Base-by-base conservation (phyloP, 1,140 invertebrate genomes). In the Eulimnadia texana region DNA sequence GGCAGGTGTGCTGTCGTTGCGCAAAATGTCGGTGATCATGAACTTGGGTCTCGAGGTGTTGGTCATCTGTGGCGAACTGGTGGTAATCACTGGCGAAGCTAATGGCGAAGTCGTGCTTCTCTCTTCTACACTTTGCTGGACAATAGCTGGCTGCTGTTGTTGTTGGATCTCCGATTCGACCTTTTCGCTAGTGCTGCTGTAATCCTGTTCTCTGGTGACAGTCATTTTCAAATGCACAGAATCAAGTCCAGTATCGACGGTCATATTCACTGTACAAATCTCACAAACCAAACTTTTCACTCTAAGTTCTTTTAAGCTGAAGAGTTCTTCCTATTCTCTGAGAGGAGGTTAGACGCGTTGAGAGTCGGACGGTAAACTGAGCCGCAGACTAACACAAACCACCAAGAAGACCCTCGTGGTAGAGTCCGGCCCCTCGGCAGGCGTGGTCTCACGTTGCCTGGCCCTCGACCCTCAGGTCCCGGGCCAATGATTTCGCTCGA, bases 1-100 rank as follows among this genome's bases (percentile, higher is more conserved):
- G 25, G 23, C 50, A 16, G 49, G 49, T 13, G 28, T 28, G 29
- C 63, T 60, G 51, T 65, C 66, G 6, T 63, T 65, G 1, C 66
- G 64, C 28, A 71, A 57, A 52, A 72, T 72, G 64, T 72, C 71
- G 2, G 71, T 72, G 60, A 72, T 72, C 71, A 72, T 72, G 65
- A 72, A 72, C 29, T 70, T 54, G 11, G 70, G 70, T 50, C 57
- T 2, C 11, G 24, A 49, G 24, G 54, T 3, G 23, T 27, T 28
- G 23, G 24, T 33, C 16, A 49, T 49, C 53, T 33, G 28, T 33
- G 61, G 47, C 33, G 57, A 58, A n/a, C n/a, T n/a, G n/a, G n/a
- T n/a, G 55, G 13, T 11, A 1, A 0, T 27, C 27, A 29, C 55
- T 58, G 19, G 55, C 20, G n/a, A n/a, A n/a, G n/a, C n/a, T n/a